Conservation (phyloP, 1,140 invertebrate species). For the Papilio machaon region DNA sequence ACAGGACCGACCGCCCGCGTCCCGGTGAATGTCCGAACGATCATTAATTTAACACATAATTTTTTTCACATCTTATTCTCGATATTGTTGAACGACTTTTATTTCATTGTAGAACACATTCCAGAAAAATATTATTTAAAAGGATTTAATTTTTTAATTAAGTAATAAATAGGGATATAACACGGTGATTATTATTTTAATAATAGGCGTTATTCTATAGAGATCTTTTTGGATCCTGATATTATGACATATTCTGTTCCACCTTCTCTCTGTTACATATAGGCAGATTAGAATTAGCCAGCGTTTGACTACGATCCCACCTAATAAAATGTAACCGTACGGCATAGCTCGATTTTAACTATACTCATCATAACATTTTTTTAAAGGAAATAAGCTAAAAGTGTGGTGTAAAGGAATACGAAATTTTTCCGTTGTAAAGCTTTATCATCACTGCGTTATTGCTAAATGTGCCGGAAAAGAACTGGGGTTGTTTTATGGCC, state of each 20-base stretch:
- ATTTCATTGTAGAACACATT: background rate
- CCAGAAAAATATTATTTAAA: background rate
- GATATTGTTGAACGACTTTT: background rate
- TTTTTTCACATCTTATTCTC: constrained; percentile 42
- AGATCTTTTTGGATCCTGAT: too few relatives aligned
- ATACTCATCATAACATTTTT: too few relatives aligned
- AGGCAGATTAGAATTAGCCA: too few relatives aligned
- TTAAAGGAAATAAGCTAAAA: too few relatives aligned
- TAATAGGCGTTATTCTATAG: too few relatives aligned
- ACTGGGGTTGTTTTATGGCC: constrained; percentile 21
- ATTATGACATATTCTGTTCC: too few relatives aligned
- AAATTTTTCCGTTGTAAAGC: background rate
- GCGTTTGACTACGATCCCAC: too few relatives aligned
- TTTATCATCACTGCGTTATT: constrained; percentile 26
- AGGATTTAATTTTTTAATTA: background rate
- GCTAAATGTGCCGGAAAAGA: constrained; percentile 28
- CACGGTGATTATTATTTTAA: too few relatives aligned
- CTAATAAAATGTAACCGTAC: too few relatives aligned
- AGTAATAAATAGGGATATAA: too few relatives aligned
- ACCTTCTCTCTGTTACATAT: too few relatives aligned
- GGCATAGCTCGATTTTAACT: too few relatives aligned
- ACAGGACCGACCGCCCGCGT: constrained; percentile 49
- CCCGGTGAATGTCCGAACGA: constrained; percentile 45
- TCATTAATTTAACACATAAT: constrained; percentile 65
- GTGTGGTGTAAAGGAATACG: background rate